phyloP scores from a whole-genome alignment of 2,797 vertebrate genomes.

The Pangasius mekongensis region DNA sequence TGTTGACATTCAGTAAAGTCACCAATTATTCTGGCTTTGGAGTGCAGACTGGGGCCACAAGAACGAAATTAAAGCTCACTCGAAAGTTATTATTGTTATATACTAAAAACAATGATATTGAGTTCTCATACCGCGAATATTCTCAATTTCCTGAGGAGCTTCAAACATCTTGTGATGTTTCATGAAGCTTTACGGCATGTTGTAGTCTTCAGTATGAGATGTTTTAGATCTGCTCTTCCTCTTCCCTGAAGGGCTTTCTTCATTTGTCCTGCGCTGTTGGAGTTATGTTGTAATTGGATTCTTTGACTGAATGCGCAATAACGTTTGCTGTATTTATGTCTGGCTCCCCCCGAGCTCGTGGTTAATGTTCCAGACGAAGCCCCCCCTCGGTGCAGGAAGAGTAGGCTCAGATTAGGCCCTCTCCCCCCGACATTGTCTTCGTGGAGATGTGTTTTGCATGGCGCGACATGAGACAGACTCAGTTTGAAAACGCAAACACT shows the following conservation, averaged over 20 bases:
- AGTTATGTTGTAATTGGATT: constrained; percentile 18
- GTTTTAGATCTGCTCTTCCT: neutral
- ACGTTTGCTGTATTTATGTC: constrained; percentile 36
- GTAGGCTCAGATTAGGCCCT: constrained; percentile 36
- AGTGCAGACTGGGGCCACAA: neutral
- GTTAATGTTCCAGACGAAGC: constrained; percentile 49
- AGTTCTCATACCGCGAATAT: neutral
- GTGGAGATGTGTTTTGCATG: constrained; percentile 54
- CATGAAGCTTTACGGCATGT: neutral
- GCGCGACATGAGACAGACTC: constrained; percentile 54
- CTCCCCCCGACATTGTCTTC: constrained; percentile 36
- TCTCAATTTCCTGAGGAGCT: constrained; percentile 12
- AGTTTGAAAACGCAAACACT: constrained; percentile 50
- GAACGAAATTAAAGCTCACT: neutral
- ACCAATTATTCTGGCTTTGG: neutral
- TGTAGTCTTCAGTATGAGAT: neutral
- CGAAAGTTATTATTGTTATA: neutral
- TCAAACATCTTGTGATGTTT: constrained; percentile 13
- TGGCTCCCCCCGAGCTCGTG: constrained; percentile 12
- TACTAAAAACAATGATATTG: neutral
- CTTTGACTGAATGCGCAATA: constrained; percentile 23
- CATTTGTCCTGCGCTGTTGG: constrained; percentile 14
- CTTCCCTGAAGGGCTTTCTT: neutral
- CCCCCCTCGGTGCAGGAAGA: constrained; percentile 48
- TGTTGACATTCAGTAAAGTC: neutral